A percentile compares a stretch with the other conserved stretches of the same genome.
These are phyloP conservation scores for Pygoscelis adeliae DNA, from an alignment of 2,113 vertebrate genomes.

Conservation along the genomic window DNA sequence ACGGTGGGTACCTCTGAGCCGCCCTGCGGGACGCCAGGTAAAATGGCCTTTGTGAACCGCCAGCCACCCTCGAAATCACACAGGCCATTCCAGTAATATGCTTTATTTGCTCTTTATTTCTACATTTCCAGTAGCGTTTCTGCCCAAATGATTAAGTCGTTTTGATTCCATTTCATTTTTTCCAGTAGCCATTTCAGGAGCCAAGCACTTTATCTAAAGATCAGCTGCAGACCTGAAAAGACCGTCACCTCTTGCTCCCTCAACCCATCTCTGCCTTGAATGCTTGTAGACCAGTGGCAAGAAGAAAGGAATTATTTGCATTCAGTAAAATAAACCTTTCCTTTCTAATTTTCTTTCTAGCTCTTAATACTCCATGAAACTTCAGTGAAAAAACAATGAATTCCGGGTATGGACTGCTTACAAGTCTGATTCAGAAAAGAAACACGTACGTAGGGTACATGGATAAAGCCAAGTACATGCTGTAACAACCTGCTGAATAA, in stretches of 20 bases:
- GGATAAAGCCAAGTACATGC: neutral
- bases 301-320: neutral
- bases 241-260: neutral
- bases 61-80: neutral
- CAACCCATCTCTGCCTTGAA: neutral
- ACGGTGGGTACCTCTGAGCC: neutral
- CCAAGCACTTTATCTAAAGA: neutral
- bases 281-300: neutral
- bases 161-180: neutral
- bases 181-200: neutral
- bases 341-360: neutral
- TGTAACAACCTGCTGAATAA: neutral
- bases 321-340: neutral
- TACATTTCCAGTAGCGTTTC: neutral
- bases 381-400: neutral
- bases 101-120: neutral
- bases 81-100: neutral
- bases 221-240: neutral
- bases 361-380: neutral
- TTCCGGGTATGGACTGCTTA: neutral
- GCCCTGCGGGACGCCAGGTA: neutral
- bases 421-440: neutral
- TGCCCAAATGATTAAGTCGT: neutral
- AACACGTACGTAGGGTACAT: fast-evolving
- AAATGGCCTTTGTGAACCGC: neutral